Evolutionary conservation across 1,140 invertebrate genomes (phyloP), one percentile per base, ranked within the genome.

Genomic region (Leptinotarsa undecemlineata): DNA sequence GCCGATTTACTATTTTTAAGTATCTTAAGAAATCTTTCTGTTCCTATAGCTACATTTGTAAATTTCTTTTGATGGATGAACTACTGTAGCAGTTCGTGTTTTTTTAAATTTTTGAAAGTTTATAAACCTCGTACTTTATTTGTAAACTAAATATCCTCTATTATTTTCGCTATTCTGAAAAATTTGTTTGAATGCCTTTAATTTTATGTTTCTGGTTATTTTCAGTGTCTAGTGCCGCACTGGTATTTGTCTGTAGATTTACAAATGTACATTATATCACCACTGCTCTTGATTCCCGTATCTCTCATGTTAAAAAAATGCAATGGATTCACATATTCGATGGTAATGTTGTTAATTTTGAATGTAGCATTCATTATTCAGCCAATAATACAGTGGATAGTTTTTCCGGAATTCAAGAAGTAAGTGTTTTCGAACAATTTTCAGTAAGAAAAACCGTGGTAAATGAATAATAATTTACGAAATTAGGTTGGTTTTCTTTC

Each of bases 241-340:
- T 91, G 90, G 90, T 91, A 90, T 77, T 75, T 91, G 82, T 80
- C 90, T 4, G 89, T 89, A 67, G 91, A 92, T 79, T 90, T 91
- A 86, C 90, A 91, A 81, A 87, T 91, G 74, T 91, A 88, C 76
- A 77, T 89, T 5, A 70, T 90, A 3, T 76, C 83, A 2, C 82
- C 81, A 21, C 63, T 83, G 2, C 20, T 84, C 3, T 67, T 83
- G 3, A 81, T 81, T 23, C 80, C 82, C 5, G 61, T 72, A 51
- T 69, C 77, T 1, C 20, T 74, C 13, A 17, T 78, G 1, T 72
- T 78, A 21, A 72, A 74, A 47, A 74, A 70, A 19, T 11, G 4
- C 0, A 48, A 57, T 60, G 70, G 70, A 33, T 47, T 62, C 13
- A 62, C 19, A n/a, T 21, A 61, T 26, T 23, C 33, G 4, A 72